Evolutionary conservation across 2,797 vertebrate genomes (phyloP).

Genomic region (Aeoliscus strigatus): DNA sequence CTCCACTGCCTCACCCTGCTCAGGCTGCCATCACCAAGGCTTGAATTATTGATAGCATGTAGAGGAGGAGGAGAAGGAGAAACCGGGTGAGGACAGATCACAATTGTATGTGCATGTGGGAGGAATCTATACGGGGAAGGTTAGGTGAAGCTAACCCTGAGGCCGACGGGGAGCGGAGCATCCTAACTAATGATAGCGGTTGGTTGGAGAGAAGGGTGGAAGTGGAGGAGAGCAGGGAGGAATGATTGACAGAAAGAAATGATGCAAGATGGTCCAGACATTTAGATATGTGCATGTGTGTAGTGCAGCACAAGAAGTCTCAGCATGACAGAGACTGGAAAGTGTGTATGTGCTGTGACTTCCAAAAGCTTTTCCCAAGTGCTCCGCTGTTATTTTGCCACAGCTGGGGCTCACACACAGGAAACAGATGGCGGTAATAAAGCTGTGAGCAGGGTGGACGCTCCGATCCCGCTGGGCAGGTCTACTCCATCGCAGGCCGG

Average conservation of each 20-base stretch:
- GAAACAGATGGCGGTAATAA: conserved; percentile 63
- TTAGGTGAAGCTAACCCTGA: conserved; percentile 27
- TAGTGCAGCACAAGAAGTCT: conserved; percentile 16
- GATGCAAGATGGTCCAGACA: conserved; percentile 3
- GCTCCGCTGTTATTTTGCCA: conserved; percentile 30
- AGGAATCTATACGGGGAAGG: conserved; percentile 40
- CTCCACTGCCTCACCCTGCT: conserved; percentile 43
- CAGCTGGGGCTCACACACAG: conserved; percentile 46
- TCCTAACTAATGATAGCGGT: too few species aligned
- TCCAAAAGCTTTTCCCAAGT: conserved; percentile 47
- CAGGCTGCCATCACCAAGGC: conserved; percentile 45
- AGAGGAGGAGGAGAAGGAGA: conserved; percentile 34
- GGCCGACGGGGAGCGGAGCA: conserved; percentile 19
- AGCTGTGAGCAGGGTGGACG: conserved; percentile 36
- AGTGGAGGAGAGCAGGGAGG: conserved; percentile 2
- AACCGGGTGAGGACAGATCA: conserved; percentile 33
- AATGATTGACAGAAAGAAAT: not conserved
- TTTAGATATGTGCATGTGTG: conserved; percentile 3
- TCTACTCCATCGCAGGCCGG: conserved; percentile 30
- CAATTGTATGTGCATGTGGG: conserved; percentile 21
- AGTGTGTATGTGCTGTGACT: conserved; percentile 25
- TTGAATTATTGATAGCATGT: conserved; percentile 76
- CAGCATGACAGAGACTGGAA: conserved; percentile 2
- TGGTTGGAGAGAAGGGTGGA: conserved; percentile 1
- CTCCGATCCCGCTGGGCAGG: conserved; percentile 28